These are phyloP conservation scores for Spermophilus dauricus DNA, from an alignment of 2,113 vertebrate genomes.

Conservation along the genomic window DNA sequence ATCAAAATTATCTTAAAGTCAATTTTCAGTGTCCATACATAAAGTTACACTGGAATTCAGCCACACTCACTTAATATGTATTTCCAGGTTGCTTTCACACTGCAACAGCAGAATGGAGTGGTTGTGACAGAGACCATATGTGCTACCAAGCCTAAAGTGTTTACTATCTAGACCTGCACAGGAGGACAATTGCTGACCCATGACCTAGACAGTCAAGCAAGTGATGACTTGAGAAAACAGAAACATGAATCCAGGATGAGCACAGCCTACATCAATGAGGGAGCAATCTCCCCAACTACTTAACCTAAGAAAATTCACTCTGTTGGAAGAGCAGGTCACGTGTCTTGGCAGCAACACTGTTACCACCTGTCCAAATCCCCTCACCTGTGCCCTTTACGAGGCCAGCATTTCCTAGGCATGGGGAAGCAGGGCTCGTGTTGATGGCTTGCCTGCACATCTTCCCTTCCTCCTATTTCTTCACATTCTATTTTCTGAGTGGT, in stretches of 20 bases:
- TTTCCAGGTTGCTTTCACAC: not conserved
- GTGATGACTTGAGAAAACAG: not conserved
- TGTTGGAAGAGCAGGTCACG: not conserved
- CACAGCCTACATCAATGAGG: not conserved
- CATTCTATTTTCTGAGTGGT: slow-evolving; percentile 51
- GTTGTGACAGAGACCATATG: slow-evolving; percentile 2
- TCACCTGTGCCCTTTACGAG: not conserved
- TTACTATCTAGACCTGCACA: not conserved
- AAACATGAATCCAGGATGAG: not conserved
- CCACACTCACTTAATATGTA: not conserved
- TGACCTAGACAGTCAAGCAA: not conserved
- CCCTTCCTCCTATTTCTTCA: not conserved
- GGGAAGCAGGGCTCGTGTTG: not conserved
- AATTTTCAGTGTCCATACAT: not conserved
- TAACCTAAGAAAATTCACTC: not conserved
- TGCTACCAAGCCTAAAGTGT: not conserved
- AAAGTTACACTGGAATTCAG: slow-evolving; percentile 30
- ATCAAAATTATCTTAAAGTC: not conserved
- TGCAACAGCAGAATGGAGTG: not conserved
- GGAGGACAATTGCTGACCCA: not conserved
- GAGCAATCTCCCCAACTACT: not conserved
- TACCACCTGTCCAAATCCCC: not conserved
- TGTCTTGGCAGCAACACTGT: not conserved
- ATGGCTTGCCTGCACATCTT: not conserved
- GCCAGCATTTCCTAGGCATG: not conserved